Evolutionary conservation across 2,113 vertebrate genomes (phyloP), one percentile per base, ranked within the genome.

Genomic region (Chiloscyllium plagiosum): DNA sequence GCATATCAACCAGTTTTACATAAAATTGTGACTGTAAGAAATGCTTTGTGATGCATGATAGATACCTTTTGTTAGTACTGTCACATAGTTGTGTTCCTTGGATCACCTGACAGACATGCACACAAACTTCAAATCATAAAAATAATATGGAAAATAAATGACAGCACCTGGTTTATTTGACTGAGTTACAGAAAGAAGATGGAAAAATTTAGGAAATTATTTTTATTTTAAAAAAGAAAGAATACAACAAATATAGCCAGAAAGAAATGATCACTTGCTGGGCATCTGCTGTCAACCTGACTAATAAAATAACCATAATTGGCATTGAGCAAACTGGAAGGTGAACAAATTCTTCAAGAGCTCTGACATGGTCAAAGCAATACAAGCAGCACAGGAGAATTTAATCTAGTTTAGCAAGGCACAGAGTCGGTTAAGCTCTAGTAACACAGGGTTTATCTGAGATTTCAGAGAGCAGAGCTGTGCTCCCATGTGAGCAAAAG

Each of bases 361-460:
- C 1, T 72, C 7, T 95, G 22, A 95, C 8, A 33, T 19, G 66
- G 42, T 24, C 33, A 95, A 29, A 72, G 66, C 26, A 50, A 68
- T 15, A 50, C 47, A 52, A 50, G 12, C 42, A 95, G 87, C 52
- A 93, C 2, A 20, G 86, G 29, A 89, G 86, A 33, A 42, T 3
- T 4, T 72, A 68, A 15, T 95, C 22, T 29, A 26, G 94, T 50
- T 10, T 61, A 29, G 47, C 37, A 52, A 95, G 68, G 42, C 66
- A 19, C 42, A 2, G 4, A 12, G 26, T 42, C 20, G 42, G 94
- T 52, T 42, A 95, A 72, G 69, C 69, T 52, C 69, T 76, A 47
- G 94, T 72, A 72, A 69, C 68, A 95, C 94, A 72, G 69, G 68
- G 50, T 69, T 95, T 50, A 95, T 72, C 68, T 47, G 12, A 95